Evolutionary conservation across 1,140 invertebrate species (phyloP), one percentile per base, ranked within the genome.

Genomic region (Drosophila sproati): DNA sequence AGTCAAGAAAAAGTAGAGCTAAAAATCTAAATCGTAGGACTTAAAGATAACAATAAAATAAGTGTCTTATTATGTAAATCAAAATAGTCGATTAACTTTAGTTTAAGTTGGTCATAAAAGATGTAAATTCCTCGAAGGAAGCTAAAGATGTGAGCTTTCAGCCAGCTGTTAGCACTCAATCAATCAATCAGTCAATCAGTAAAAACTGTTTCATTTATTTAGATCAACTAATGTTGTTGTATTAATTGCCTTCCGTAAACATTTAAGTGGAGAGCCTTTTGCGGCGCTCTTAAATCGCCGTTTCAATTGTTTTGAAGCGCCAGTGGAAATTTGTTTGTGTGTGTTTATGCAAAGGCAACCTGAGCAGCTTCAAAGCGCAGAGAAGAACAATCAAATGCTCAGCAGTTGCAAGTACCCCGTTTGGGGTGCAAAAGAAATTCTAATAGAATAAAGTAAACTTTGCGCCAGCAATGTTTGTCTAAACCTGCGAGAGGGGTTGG

Each of bases 371-470:
- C 54, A 20, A 20, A 20, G 20, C 20, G 20, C 50, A 62, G 4
- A 5, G 29, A 32, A 57, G 60, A 60, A 64, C 60, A 76, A 76
- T 76, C 54, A 64, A 70, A 70, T 62, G 51, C 41, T 66, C 28
- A 37, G 34, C 52, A 51, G 3, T 35, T 12, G 37, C 60, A 31
- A 67, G 63, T 56, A 51, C 28, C 35, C 8, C 8, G 68, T 5
- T 41, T 31, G 4, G 66, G 56, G 12, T 28, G 32, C 35, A 51
- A 64, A 72, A 59, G 52, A 72, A 76, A 59, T 72, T 64, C 73
- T 72, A 76, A 75, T 68, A 76, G 73, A 64, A 60, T 28, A 66
- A 76, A 76, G 57, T 66, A 47, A 76, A 75, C 73, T 75, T 20
- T 64, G 60, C 34, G 60, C 39, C 39, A 35, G 4, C 51, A 37